Evolutionary conservation across 2,797 vertebrate genomes (phyloP).

Genomic region (Sylvilagus floridanus): DNA sequence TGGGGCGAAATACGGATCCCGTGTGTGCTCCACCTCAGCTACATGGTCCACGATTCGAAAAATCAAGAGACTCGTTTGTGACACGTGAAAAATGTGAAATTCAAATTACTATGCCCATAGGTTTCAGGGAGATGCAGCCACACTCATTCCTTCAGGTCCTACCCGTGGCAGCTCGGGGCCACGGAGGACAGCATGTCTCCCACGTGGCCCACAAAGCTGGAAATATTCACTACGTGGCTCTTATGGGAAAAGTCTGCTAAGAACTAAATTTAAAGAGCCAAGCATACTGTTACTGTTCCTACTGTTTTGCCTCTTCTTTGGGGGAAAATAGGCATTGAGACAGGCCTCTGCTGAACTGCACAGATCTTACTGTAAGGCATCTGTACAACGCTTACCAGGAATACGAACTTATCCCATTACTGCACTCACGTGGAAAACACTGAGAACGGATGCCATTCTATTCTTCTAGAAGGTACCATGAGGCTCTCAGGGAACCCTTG

Average conservation of each 20-base stretch:
- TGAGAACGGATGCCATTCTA: neutral
- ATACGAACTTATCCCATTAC: neutral
- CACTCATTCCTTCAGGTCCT: neutral
- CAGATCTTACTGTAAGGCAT: rapidly evolving
- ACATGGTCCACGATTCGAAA: neutral
- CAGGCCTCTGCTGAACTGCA: neutral
- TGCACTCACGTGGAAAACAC: neutral
- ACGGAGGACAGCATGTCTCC: neutral
- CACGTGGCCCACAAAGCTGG: neutral
- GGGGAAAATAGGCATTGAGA: neutral
- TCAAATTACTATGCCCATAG: neutral
- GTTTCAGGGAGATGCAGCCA: neutral
- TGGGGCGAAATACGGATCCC: neutral
- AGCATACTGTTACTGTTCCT: rapidly evolving
- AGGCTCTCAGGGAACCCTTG: neutral
- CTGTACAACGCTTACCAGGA: neutral
- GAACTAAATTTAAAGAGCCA: neutral
- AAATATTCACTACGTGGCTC: no score
- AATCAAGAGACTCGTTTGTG: neutral
- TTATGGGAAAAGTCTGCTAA: neutral
- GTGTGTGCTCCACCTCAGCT: neutral
- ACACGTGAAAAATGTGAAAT: neutral
- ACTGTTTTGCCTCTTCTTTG: neutral
- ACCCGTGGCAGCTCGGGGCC: neutral
- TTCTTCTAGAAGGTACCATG: neutral